These are phyloP conservation scores for Tenthredo notha DNA, from an alignment of 2,888 invertebrate genomes.

Conservation along the genomic window DNA sequence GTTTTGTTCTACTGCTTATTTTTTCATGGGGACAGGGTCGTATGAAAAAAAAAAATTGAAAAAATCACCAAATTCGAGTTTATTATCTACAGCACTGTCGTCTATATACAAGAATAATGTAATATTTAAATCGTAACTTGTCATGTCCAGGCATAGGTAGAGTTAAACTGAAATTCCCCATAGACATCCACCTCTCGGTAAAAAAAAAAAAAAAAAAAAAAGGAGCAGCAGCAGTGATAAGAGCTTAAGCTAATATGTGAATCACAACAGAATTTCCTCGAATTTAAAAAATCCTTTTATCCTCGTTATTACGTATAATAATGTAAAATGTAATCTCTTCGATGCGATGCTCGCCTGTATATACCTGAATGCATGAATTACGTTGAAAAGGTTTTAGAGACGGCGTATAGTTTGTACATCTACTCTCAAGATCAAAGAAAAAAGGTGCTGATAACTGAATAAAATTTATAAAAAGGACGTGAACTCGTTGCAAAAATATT, in stretches of 20 bases:
- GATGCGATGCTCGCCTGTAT: neutral
- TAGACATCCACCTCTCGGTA: neutral
- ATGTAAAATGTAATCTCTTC: neutral
- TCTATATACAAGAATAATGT: neutral
- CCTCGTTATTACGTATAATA: neutral
- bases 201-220: neutral
- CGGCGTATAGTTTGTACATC: neutral
- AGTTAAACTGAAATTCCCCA: neutral
- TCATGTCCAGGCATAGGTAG: neutral
- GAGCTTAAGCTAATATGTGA: neutral
- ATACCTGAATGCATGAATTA: slow-evolving; percentile 9
- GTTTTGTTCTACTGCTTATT: neutral
- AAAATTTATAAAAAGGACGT: neutral
- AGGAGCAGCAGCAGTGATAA: neutral
- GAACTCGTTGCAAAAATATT: neutral
- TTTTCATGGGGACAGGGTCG: neutral
- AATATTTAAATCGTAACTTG: neutral
- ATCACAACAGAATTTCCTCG: neutral
- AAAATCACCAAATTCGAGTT: neutral
- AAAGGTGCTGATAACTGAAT: neutral
- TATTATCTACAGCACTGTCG: neutral
- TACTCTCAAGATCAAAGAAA: neutral
- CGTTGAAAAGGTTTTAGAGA: neutral
- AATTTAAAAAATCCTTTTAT: neutral
- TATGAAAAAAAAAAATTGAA: neutral